Percentiles rank a stretch among this genome's conserved stretches.
Conservation (phyloP, 2,888 invertebrate genomes). For the Macropis europaea region DNA sequence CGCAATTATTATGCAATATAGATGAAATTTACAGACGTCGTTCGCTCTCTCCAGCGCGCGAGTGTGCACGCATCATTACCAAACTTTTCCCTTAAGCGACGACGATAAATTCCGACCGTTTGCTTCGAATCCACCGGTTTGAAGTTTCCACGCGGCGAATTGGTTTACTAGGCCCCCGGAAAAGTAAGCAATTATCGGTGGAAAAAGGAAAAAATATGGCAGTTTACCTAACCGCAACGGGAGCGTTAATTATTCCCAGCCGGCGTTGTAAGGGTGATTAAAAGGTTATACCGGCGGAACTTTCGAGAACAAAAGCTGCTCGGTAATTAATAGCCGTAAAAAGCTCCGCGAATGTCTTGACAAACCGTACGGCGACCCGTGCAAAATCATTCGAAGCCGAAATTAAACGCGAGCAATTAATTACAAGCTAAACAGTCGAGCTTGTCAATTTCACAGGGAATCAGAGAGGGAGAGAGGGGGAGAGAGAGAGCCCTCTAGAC, state of each 20-base stretch:
- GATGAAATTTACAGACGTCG: too few relatives aligned
- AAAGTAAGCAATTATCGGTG: constrained; percentile 8
- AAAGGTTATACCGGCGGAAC: constrained; percentile 7
- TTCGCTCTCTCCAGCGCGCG: too few relatives aligned
- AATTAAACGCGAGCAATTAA: too few relatives aligned
- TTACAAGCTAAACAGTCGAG: too few relatives aligned
- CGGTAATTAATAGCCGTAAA: constrained; percentile 17
- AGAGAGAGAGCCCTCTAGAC: too few relatives aligned
- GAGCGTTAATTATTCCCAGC: constrained; percentile 22
- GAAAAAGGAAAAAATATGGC: neutral
- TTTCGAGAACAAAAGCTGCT: constrained; percentile 10
- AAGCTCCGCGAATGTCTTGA: constrained; percentile 6
- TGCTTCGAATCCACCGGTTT: constrained; percentile 5
- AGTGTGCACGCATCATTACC: too few relatives aligned
- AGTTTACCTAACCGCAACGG: constrained; percentile 11
- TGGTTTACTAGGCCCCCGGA: neutral
- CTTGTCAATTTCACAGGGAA: too few relatives aligned
- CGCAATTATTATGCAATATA: too few relatives aligned
- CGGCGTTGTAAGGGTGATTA: constrained; percentile 5
- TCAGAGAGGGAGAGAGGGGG: too few relatives aligned
- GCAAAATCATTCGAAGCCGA: constrained; percentile 9
- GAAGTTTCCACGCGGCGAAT: constrained; percentile 1
- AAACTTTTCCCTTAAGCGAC: too few relatives aligned
- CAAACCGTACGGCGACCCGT: constrained; percentile 4
- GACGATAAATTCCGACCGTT: neutral